phyloP scores from a whole-genome alignment of 2,797 vertebrate species.

The Chaunax sp. region DNA sequence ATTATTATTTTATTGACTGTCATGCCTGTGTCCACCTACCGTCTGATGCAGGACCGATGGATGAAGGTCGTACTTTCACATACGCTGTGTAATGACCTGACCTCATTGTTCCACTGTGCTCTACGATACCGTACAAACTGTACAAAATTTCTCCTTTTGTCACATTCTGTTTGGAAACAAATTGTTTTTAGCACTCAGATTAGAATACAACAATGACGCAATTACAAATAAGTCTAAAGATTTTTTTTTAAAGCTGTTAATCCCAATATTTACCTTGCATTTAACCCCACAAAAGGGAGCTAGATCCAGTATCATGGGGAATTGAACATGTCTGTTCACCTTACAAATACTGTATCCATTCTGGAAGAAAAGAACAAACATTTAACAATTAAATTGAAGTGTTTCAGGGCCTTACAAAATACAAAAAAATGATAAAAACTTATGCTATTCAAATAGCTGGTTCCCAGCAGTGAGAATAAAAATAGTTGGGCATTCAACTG shows the following conservation, averaged over 20 bases:
- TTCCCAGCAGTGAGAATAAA: slow-evolving; percentile 3
- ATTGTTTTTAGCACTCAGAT: slow-evolving; percentile 11
- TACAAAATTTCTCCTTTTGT: slow-evolving; percentile 89
- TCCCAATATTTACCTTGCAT: slow-evolving; percentile 88
- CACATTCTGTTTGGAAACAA: slow-evolving; percentile 81
- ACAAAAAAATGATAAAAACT: neutral
- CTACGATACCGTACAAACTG: slow-evolving; percentile 94
- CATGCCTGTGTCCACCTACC: slow-evolving; percentile 69
- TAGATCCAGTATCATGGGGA: slow-evolving; percentile 93
- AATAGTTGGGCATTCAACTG: neutral
- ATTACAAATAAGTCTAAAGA: neutral
- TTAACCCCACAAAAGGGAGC: slow-evolving; percentile 92
- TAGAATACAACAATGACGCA: neutral
- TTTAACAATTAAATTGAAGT: neutral
- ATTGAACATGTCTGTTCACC: slow-evolving; percentile 93
- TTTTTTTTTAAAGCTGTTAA: neutral
- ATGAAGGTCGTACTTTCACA: slow-evolving; percentile 86
- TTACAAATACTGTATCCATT: slow-evolving; percentile 93
- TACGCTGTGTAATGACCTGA: slow-evolving; percentile 97
- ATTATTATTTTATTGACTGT: neutral
- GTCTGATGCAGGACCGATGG: slow-evolving; percentile 75
- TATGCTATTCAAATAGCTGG: neutral
- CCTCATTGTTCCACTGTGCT: slow-evolving; percentile 97
- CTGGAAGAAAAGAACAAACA: slow-evolving; percentile 73
- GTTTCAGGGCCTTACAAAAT: slow-evolving; percentile 4